A percentile compares a stretch with the other conserved stretches of the same genome.
Evolutionary conservation across 2,797 vertebrate species (phyloP).

Genomic region (Petrocephalus sullivani): DNA sequence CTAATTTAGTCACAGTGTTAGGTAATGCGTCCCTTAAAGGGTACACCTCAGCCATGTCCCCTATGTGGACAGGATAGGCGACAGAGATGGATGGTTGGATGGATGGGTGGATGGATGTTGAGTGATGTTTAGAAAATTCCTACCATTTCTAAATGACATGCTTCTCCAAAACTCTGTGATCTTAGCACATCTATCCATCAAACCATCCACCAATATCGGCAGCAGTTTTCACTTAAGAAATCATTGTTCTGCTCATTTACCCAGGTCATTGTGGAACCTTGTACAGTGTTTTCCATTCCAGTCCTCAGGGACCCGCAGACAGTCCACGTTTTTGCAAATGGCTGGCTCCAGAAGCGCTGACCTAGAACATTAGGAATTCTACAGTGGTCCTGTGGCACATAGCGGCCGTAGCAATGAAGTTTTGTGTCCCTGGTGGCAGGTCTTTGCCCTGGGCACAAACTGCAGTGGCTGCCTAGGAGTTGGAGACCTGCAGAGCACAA

Average conservation of each 20-base stretch:
- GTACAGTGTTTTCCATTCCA: background rate
- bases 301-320: background rate
- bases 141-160: background rate
- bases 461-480: conserved; percentile 91
- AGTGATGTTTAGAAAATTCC: background rate
- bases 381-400: no score
- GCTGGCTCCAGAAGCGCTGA: background rate
- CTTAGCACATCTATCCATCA: background rate
- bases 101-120: background rate
- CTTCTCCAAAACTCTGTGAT: background rate
- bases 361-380: background rate
- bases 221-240: background rate
- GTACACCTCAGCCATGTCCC: background rate
- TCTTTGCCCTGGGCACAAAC: conserved; percentile 94
- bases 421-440: conserved; percentile 56
- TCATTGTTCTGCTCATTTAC: background rate
- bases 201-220: background rate
- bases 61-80: background rate
- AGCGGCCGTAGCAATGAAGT: background rate
- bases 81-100: background rate
- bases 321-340: background rate
- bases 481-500: conserved; percentile 86
- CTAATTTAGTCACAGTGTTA: no score
- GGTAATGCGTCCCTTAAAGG: background rate
- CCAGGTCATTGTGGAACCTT: background rate